Evolutionary conservation across 2,113 vertebrate genomes (phyloP).

Genomic region (Chamaea fasciata): DNA sequence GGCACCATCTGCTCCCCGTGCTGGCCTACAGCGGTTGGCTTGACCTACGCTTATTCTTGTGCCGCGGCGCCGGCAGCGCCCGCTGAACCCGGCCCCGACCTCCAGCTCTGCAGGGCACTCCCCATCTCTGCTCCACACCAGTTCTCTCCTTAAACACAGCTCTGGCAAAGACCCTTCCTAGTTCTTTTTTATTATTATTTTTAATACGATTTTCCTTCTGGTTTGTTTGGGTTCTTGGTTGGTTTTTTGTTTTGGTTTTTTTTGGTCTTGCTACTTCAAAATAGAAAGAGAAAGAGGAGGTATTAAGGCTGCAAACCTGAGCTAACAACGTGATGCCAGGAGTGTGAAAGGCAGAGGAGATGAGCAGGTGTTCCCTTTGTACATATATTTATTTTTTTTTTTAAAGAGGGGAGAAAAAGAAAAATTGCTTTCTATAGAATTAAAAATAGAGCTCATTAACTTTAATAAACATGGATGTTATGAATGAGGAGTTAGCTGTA

Average conservation of each 20-base stretch:
- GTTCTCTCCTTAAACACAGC: not conserved
- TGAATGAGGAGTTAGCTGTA: not conserved
- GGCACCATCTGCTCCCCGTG: slow-evolving; percentile 16
- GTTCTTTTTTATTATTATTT: not conserved
- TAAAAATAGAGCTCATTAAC: slow-evolving; percentile 8
- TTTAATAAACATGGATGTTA: not conserved
- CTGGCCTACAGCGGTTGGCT: slow-evolving; percentile 3
- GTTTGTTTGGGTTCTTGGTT: not conserved
- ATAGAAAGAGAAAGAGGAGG: not conserved
- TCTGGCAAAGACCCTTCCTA: not conserved
- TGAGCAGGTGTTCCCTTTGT: slow-evolving; percentile 18
- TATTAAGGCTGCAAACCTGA: not conserved
- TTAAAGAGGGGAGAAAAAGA: not conserved
- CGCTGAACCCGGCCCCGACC: not conserved
- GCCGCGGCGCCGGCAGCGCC: too few relatives aligned
- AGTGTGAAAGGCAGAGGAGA: not conserved
- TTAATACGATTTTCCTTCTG: not conserved
- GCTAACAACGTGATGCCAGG: not conserved
- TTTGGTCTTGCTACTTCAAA: not conserved
- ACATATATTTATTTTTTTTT: not conserved
- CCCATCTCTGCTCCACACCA: not conserved
- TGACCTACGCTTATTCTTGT: slow-evolving; percentile 26
- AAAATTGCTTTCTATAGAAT: not conserved
- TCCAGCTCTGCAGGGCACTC: not conserved
- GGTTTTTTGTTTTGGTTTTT: not conserved